Conservation (phyloP, 2,888 invertebrate genomes). For the Calameuta idolon region DNA sequence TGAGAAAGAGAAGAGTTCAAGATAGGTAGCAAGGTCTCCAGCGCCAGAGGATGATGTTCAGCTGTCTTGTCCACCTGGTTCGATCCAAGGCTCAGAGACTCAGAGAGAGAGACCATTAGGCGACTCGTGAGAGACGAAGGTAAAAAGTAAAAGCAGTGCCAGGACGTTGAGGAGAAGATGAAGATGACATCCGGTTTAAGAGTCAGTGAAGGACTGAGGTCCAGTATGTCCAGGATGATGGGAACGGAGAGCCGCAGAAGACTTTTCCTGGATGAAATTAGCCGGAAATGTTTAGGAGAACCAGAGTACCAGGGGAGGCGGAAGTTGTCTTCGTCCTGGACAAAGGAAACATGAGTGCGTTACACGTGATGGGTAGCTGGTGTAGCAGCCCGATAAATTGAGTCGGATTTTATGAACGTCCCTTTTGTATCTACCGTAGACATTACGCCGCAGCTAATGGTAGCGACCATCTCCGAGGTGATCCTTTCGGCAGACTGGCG, state of each 20-base stretch:
- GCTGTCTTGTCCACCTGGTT: conserved; percentile 36
- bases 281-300: conserved; percentile 21
- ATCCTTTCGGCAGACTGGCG: background rate
- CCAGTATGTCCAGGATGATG: conserved; percentile 13
- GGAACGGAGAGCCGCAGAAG: conserved; percentile 14
- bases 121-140: conserved; percentile 30
- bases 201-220: background rate
- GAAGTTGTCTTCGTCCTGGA: background rate
- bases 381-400: background rate
- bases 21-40: background rate
- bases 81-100: conserved; percentile 23
- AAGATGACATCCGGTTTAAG: background rate
- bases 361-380: background rate
- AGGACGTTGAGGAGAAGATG: conserved; percentile 9
- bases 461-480: conserved; percentile 14
- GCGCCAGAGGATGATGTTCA: conserved; percentile 32
- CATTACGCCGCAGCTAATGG: background rate
- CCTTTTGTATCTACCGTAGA: background rate
- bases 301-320: conserved; percentile 1
- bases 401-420: background rate
- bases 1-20: conserved; percentile 11
- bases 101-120: conserved; percentile 36
- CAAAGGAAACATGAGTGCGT: background rate
- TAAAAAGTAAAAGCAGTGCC: conserved; percentile 15
- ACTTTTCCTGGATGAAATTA: conserved; percentile 20